A percentile compares a stretch with the other conserved stretches of the same genome.
Conservation (phyloP, 2,888 invertebrate genomes). For the Ennomos fuscantarius region DNA sequence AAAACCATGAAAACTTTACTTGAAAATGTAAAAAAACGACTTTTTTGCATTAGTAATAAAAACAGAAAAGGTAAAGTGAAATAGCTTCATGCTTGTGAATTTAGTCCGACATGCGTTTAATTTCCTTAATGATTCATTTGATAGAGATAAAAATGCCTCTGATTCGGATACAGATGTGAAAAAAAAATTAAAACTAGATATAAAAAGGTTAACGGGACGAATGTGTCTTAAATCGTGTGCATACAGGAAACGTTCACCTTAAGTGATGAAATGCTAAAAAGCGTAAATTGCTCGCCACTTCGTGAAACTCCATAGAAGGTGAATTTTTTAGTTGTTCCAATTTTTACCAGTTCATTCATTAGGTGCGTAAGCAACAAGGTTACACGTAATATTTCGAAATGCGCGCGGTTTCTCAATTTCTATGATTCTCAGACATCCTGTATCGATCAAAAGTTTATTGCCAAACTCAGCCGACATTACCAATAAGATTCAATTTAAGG, state of each 20-base stretch:
- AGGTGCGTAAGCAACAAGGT: conserved; percentile 19
- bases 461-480: conserved; percentile 11
- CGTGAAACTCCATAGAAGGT: conserved; percentile 18
- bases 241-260: conserved; percentile 30
- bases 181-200: background rate
- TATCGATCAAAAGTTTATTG: conserved; percentile 36
- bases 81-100: conserved; percentile 10
- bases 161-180: background rate
- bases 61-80: background rate
- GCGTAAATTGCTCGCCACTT: conserved; percentile 18
- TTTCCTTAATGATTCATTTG: conserved; percentile 4
- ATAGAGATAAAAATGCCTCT: conserved; percentile 10
- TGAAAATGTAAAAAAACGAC: too few species aligned
- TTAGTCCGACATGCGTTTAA: conserved; percentile 8
- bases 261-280: conserved; percentile 28
- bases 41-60: background rate
- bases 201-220: conserved; percentile 24
- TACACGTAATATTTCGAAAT: conserved; percentile 24
- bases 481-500: background rate
- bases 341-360: conserved; percentile 34
- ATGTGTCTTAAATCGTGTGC: conserved; percentile 20
- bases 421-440: conserved; percentile 50
- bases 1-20: too few species aligned
- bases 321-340: conserved; percentile 30
- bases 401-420: conserved; percentile 42